Evolutionary conservation across 2,113 vertebrate species (phyloP).

Genomic region (Pholis gunnellus): DNA sequence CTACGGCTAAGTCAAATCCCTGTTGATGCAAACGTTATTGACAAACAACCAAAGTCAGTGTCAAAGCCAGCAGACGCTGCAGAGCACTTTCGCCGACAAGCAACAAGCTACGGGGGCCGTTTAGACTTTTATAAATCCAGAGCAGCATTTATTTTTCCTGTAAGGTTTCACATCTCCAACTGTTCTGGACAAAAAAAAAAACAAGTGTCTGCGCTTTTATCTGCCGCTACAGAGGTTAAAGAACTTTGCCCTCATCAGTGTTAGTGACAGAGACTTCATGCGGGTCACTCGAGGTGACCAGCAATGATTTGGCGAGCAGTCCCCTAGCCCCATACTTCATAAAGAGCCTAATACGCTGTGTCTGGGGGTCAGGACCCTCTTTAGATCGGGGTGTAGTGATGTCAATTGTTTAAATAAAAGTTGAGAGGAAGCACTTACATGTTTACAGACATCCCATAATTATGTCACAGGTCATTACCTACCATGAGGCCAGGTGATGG

Average conservation of each 20-base stretch:
- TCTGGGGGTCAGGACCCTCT: conserved; percentile 82
- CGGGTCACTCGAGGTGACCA: conserved; percentile 77
- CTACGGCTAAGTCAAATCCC: conserved; percentile 65
- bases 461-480: conserved; percentile 83
- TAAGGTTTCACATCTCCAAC: conserved; percentile 52
- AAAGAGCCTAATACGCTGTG: conserved; percentile 81
- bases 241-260: conserved; percentile 79
- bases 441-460: conserved; percentile 82
- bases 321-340: conserved; percentile 81
- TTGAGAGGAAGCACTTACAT: conserved; percentile 82
- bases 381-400: conserved; percentile 77
- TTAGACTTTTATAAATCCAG: conserved; percentile 45
- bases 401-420: conserved; percentile 86
- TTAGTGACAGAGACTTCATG: conserved; percentile 73
- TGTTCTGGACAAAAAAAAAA: conserved; percentile 39
- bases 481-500: conserved; percentile 65
- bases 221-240: conserved; percentile 69
- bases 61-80: conserved; percentile 36
- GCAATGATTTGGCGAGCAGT: conserved; percentile 75
- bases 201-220: conserved; percentile 64
- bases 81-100: conserved; percentile 37
- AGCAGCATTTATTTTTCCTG: conserved; percentile 52
- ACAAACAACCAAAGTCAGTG: conserved; percentile 68
- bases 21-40: conserved; percentile 66
- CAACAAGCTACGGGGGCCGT: conserved; percentile 52